phyloP scores from a whole-genome alignment of 2,113 vertebrate species.

The Capra hircus region DNA sequence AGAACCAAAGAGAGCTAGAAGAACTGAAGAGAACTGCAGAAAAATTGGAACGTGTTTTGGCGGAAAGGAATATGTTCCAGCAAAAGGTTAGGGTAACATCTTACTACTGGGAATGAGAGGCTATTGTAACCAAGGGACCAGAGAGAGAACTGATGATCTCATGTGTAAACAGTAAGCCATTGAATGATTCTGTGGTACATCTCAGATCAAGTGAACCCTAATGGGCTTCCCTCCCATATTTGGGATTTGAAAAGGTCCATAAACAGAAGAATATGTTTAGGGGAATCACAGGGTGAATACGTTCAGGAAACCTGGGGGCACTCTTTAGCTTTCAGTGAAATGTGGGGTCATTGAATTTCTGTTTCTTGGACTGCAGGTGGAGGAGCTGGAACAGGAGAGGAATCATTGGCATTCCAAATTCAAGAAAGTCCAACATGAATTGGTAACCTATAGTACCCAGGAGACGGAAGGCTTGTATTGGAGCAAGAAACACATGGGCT shows the following conservation, averaged over 20 bases:
- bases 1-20: conserved; percentile 61
- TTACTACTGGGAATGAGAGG: conserved; percentile 11
- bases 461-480: conserved; percentile 70
- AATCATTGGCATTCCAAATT: conserved; percentile 74
- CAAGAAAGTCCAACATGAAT: conserved; percentile 73
- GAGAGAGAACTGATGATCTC: not conserved
- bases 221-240: not conserved
- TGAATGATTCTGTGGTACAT: not conserved
- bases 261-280: not conserved
- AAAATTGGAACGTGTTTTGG: conserved; percentile 60
- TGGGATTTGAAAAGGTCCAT: not conserved
- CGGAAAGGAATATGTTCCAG: conserved; percentile 69
- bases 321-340: not conserved
- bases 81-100: conserved; percentile 62
- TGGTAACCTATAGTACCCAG: conserved; percentile 59
- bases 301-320: not conserved
- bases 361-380: conserved; percentile 68
- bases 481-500: conserved; percentile 73
- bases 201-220: not conserved
- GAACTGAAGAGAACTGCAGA: conserved; percentile 59
- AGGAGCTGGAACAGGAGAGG: conserved; percentile 69
- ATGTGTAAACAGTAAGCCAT: not conserved
- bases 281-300: not conserved
- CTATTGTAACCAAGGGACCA: not conserved
- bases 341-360: conserved; percentile 37